A percentile compares a stretch with the other conserved stretches of the same genome.
These are phyloP conservation scores for Amblyopsis rosae DNA, from an alignment of 2,113 vertebrate genomes.

Conservation along the genomic window DNA sequence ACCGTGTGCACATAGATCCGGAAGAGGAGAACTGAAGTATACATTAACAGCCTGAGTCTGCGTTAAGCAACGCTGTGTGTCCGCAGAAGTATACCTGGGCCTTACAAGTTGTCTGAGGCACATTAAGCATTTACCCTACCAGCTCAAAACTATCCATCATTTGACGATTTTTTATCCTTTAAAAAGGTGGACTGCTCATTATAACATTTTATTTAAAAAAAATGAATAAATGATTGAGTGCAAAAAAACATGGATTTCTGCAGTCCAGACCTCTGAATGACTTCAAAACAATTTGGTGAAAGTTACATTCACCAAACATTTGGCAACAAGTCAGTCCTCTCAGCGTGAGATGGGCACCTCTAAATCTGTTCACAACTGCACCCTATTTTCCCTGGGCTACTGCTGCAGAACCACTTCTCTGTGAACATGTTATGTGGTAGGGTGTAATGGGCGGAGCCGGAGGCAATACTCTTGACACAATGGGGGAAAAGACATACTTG, in stretches of 20 bases:
- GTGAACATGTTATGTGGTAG: slow-evolving; percentile 34
- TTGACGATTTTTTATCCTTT: slow-evolving; percentile 9
- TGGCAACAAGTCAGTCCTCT: slow-evolving; percentile 31
- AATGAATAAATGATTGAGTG: slow-evolving; percentile 9
- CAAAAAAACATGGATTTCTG: slow-evolving; percentile 43
- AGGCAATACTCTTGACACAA: slow-evolving; percentile 67
- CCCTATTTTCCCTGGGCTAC: slow-evolving; percentile 26
- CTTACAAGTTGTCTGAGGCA: slow-evolving; percentile 34
- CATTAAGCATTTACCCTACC: slow-evolving; percentile 30
- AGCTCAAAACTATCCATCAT: slow-evolving; percentile 24
- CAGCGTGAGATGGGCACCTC: slow-evolving; percentile 48
- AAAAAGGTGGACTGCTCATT: slow-evolving; percentile 24
- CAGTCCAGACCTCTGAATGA: neutral
- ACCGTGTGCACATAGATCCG: too few relatives aligned
- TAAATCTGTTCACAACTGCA: slow-evolving; percentile 26
- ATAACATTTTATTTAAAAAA: neutral
- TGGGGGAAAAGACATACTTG: slow-evolving; percentile 70
- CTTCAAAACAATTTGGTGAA: slow-evolving; percentile 35
- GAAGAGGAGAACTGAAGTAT: too few relatives aligned
- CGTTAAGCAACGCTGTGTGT: too few relatives aligned
- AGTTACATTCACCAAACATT: slow-evolving; percentile 31
- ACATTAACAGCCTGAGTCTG: too few relatives aligned
- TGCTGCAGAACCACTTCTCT: slow-evolving; percentile 5
- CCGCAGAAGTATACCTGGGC: too few relatives aligned
- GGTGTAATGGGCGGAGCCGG: slow-evolving; percentile 60